Base-by-base conservation (phyloP, 53 echinoderm and acorn worm species). In the Echinarachnius parma region DNA sequence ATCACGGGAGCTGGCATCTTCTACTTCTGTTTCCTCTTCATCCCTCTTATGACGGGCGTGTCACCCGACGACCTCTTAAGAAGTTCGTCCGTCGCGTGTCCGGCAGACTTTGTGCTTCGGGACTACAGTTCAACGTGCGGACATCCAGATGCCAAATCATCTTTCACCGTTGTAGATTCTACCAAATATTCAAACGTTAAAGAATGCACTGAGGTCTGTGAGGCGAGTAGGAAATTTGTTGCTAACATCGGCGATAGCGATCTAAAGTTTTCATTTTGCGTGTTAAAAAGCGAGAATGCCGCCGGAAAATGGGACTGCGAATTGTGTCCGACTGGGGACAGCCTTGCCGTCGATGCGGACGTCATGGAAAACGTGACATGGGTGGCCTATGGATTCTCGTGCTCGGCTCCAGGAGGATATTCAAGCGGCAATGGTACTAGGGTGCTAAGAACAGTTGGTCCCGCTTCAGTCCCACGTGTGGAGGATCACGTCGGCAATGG, bases 11-110 rank as follows among this genome's bases (percentile, higher is more conserved):
- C 84, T 5, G 71, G 66, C 3, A 23, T 92, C 5, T 78, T 87
- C 61, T 80, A 71, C 48, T 87, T 81, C 46, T 20, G 60, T 46
- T 57, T 81, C 46, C 31, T 87, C 14, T 92, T 87, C 56, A 68
- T 88, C 10, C 92, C 92, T 18, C 16, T 74, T 13, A 33, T 81
- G 62, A 81, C 65, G 2, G 53, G 52, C 27, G 62, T 49, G 0
- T 75, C 62, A 30, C 62, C 82, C 3, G 82, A 74, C 46, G 62
- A 75, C 15, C 22, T 48, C 13, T 13, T 81, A 18, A 28, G 28
- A 9, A 32, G 53, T 13, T 30, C 55, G 15, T 25, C 79, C 4
- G 29, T 8, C 14, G 15, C 8, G 16, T 69, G 70, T 21, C 34
- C 70, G 21, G 31, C 3, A 8, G 11, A 66, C 14, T 23, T 22